Base-by-base conservation (phyloP, 64 coral and sea anemone genomes). In the Pocillopora damicornis region DNA sequence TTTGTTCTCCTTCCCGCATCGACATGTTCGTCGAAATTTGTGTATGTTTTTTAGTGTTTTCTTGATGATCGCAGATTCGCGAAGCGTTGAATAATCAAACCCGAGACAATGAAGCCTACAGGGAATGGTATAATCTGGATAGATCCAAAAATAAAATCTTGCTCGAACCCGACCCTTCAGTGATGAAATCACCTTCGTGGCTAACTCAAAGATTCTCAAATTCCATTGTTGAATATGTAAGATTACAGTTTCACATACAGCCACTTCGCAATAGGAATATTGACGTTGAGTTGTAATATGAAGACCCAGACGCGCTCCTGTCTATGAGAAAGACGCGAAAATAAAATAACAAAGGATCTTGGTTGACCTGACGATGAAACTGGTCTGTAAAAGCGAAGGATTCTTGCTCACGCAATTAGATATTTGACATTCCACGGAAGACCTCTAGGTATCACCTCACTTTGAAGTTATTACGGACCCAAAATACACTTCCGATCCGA, bases 171-270 rank as follows among this genome's bases (percentile, higher is more conserved):
- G 38, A 73, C 81, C 81, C 65, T 83, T 85, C 81, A 65, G 81
- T 65, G 64, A 85, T 85, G 64, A 85, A 73, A 85, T 73, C 72
- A 72, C 38, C 61, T 72, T 13, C 81, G 67, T 66, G 37, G 81
- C 73, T 85, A 85, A 82, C 61, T 82, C 81, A 65, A 73, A 73
- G 81, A 83, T 72, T 85, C 81, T 85, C 81, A 85, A 85, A 85
- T 85, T 85, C 65, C 81, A 85, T 85, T 72, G 81, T 72, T 58
- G 81, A 85, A 85, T 73, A 85, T 58, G 64, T 85, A 22, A 73
- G 81, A 85, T 58, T 85, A n/a, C 81, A 85, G 81, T 85, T 85
- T 58, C 64, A 73, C 81, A 65, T 73, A 30, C 42, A 36, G 25
- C 81, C 51, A 57, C 20, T 58, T 73, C 16, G 38, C n/a, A 25